Conservation (phyloP, 2,888 invertebrate species). For the Marronus borbonicus region DNA sequence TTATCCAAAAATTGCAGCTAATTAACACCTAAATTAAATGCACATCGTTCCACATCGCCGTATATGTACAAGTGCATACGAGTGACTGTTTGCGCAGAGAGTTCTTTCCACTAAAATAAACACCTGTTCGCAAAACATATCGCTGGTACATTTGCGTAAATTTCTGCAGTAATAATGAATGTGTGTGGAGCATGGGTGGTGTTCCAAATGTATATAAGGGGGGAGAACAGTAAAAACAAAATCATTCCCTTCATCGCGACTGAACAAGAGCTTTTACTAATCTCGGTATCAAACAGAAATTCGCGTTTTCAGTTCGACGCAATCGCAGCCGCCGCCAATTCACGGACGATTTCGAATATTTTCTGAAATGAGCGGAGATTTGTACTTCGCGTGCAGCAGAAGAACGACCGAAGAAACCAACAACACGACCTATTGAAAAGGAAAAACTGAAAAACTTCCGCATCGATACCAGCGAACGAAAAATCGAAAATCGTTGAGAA, state of each 20-base stretch:
- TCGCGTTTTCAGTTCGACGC: slow-evolving; percentile 32
- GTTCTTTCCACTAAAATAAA: slow-evolving; percentile 18
- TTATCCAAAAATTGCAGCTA: background rate
- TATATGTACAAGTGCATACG: background rate
- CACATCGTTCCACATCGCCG: background rate
- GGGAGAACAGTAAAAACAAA: slow-evolving; percentile 45
- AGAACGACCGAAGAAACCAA: slow-evolving; percentile 16
- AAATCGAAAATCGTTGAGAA: background rate
- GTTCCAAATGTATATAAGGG: slow-evolving; percentile 35
- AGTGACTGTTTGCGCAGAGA: background rate
- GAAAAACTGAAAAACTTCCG: background rate
- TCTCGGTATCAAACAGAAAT: slow-evolving; percentile 35
- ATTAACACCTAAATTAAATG: background rate
- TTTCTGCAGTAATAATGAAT: slow-evolving; percentile 1
- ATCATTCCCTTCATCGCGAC: slow-evolving; percentile 47
- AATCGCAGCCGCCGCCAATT: slow-evolving; percentile 35
- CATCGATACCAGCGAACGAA: background rate
- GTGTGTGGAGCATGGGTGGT: slow-evolving; percentile 26
- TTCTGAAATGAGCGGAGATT: slow-evolving; percentile 32
- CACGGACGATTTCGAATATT: slow-evolving; percentile 33
- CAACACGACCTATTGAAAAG: slow-evolving; percentile 15
- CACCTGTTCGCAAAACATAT: slow-evolving; percentile 31
- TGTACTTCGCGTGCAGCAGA: slow-evolving; percentile 31
- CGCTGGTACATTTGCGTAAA: slow-evolving; percentile 20
- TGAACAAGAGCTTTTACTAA: slow-evolving; percentile 47